Evolutionary conservation across 1,140 invertebrate species (phyloP).

Genomic region (Lordiphosa stackelbergi): DNA sequence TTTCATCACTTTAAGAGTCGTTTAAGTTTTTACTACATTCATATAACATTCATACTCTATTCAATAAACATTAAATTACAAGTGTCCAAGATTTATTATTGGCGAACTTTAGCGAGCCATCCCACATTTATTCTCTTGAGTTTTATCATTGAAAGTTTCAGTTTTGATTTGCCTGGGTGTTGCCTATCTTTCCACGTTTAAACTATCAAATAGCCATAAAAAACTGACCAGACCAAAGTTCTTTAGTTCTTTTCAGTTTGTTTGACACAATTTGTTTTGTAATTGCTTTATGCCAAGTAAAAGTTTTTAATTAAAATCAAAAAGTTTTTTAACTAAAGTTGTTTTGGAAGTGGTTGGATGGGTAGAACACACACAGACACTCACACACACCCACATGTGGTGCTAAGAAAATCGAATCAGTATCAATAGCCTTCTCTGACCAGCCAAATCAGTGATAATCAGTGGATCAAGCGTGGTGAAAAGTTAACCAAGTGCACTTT

Average conservation of each 20-base stretch:
- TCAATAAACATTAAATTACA: too few species aligned
- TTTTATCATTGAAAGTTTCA: too few species aligned
- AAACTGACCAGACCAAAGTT: conserved; percentile 16
- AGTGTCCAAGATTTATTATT: too few species aligned
- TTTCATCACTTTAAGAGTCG: too few species aligned
- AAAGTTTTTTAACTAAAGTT: conserved; percentile 27
- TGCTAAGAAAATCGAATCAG: conserved; percentile 36
- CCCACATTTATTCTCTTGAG: too few species aligned
- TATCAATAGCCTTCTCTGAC: conserved; percentile 22
- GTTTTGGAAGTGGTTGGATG: conserved; percentile 13
- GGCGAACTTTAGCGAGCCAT: too few species aligned
- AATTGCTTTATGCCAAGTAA: conserved; percentile 13
- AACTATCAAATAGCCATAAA: conserved; percentile 16
- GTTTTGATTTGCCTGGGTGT: not conserved
- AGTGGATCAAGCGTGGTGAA: conserved; percentile 17
- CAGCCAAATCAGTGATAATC: conserved; percentile 6
- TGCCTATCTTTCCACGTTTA: conserved; percentile 21
- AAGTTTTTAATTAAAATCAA: conserved; percentile 61
- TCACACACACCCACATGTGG: too few species aligned
- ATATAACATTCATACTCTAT: too few species aligned
- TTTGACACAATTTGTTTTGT: conserved; percentile 25
- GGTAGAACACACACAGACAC: not conserved
- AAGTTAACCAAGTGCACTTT: conserved; percentile 41
- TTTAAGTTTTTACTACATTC: too few species aligned
- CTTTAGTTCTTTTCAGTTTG: conserved; percentile 2